Conservation (phyloP, 1,140 invertebrate genomes). For the Lepeophtheirus salmonis region DNA sequence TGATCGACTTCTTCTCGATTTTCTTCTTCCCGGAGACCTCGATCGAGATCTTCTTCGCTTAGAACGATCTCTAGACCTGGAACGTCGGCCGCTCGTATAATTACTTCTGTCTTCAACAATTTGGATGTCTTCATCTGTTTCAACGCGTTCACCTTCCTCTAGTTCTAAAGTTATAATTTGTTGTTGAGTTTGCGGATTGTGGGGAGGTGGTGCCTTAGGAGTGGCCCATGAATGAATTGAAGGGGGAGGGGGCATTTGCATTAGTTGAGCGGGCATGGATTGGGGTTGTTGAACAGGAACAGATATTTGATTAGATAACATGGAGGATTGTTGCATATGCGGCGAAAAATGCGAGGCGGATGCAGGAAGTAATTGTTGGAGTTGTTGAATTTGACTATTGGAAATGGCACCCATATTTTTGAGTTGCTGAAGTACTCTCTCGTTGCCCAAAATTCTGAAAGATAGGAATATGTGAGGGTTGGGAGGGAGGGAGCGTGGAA, state of each 20-base stretch:
- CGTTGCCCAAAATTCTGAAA: slow-evolving; percentile 44
- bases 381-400: neutral
- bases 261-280: neutral
- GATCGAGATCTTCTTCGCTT: slow-evolving; percentile 28
- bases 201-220: neutral
- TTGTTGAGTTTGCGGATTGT: neutral
- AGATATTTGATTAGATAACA: too few relatives aligned
- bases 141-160: neutral
- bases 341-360: neutral
- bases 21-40: slow-evolving; percentile 28
- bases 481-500: too few relatives aligned
- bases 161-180: neutral
- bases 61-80: slow-evolving; percentile 25
- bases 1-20: slow-evolving; percentile 22
- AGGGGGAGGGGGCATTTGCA: neutral
- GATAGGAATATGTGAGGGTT: slow-evolving; percentile 20
- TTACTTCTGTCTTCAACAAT: slow-evolving; percentile 6
- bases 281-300: neutral
- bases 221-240: neutral
- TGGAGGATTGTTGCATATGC: too few relatives aligned
- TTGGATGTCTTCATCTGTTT: slow-evolving; percentile 13
- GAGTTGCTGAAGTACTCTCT: slow-evolving; percentile 46
- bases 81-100: slow-evolving; percentile 21
- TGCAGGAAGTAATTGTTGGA: neutral
- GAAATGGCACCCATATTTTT: slow-evolving; percentile 32